Conservation (phyloP, 2,113 vertebrate species). For the Nymphicus hollandicus region DNA sequence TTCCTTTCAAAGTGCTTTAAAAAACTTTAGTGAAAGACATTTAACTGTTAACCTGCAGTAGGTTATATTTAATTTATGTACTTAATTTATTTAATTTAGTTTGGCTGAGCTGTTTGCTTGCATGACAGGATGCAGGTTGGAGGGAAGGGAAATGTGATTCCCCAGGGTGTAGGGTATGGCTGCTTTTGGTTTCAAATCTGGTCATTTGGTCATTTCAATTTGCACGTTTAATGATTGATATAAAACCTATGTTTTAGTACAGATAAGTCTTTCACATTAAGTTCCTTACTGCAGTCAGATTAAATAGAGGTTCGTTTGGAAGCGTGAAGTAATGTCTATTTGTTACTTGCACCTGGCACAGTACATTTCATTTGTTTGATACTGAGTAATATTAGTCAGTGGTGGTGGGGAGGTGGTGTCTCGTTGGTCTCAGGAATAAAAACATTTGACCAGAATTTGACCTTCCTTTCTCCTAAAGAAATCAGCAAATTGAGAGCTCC, state of each 20-base stretch:
- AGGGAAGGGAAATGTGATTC: neutral
- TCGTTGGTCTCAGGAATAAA: neutral
- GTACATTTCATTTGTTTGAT: neutral
- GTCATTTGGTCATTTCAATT: neutral
- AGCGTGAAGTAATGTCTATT: neutral
- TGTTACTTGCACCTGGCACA: neutral
- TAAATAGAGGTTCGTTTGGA: neutral
- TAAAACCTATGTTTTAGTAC: neutral
- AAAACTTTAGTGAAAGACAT: neutral
- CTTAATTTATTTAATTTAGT: neutral
- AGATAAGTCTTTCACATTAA: neutral
- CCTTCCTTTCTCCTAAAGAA: slow-evolving; percentile 7
- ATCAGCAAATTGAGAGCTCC: neutral
- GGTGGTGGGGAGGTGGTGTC: neutral
- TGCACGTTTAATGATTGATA: neutral
- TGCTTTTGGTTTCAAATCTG: neutral
- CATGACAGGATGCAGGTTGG: neutral
- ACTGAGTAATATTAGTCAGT: neutral
- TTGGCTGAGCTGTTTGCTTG: neutral
- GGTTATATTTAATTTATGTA: neutral
- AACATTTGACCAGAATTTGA: slow-evolving; percentile 33
- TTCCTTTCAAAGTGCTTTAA: neutral
- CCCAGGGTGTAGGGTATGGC: neutral
- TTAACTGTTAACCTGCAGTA: neutral
- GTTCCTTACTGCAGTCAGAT: neutral